phyloP scores from a whole-genome alignment of 1,140 invertebrate genomes.

The Monochamus saltuarius region DNA sequence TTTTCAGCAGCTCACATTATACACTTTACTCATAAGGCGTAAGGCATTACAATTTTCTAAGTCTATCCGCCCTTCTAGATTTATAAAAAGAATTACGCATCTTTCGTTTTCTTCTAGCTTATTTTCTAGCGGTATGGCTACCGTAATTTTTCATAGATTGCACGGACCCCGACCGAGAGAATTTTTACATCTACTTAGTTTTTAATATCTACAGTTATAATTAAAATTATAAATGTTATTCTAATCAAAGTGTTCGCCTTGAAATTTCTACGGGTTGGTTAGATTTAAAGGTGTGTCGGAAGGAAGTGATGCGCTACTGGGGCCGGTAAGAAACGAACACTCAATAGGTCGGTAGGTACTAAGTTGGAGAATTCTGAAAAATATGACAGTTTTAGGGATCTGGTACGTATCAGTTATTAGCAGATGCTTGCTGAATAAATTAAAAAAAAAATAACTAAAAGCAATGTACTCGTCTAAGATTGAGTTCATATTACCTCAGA shows the following conservation, averaged over 20 bases:
- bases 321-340: not conserved
- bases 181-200: constrained; percentile 12
- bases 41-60: not conserved
- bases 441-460: no score
- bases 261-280: not conserved
- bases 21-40: not conserved
- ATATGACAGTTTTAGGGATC: not conserved
- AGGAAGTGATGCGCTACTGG: not conserved
- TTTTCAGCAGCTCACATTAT: not conserved
- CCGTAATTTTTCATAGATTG: not conserved
- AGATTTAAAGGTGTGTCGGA: not conserved
- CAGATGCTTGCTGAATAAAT: no score
- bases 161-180: constrained; percentile 14
- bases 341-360: not conserved
- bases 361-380: not conserved
- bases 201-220: constrained; percentile 17
- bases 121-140: constrained; percentile 10
- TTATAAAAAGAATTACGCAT: no score
- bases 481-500: no score
- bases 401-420: no score
- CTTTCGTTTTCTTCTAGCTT: not conserved
- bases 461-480: no score
- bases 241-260: not conserved
- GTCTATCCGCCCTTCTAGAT: no score
- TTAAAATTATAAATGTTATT: constrained; percentile 9